Base-by-base conservation (phyloP, 2,797 vertebrate species). In the Pampus argenteus region DNA sequence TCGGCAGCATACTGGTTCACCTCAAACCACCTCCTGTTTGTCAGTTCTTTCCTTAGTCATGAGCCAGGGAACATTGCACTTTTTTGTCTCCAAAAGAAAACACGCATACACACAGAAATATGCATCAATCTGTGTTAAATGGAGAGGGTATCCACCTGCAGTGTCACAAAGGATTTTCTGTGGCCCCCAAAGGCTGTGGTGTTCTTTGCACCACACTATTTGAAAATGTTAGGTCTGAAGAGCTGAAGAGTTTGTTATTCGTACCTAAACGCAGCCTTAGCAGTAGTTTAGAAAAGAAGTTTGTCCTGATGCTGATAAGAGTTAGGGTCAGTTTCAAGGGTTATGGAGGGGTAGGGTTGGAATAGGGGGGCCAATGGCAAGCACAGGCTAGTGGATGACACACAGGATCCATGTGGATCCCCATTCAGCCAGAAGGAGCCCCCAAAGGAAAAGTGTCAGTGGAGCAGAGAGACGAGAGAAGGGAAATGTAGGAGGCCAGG, bases 11-110 rank as follows among this genome's bases (percentile, higher is more conserved):
- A 14, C 58, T 51, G 66, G 64, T 84, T 67, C 52, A 68, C 87
- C 89, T 85, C 88, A 89, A 85, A 87, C 88, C 83, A 88, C 87
- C 90, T 91, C 83, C 81, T 89, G 86, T 87, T 87, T 89, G 74
- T 85, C 78, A 60, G 52, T 67, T 79, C 54, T 80, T 71, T 67
- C 71, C 66, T 79, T 56, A 56, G 72, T 78, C 70, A 69, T 61
- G 34, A 66, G 72, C 78, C 78, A 78, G 64, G 59, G 64, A 82
- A 65, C 51, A 62, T 51, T 66, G 66, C 70, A 71, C 51, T 66
- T 74, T 59, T 78, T 74, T 70, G 68, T 73, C 34, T 31, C 18
- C 22, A 17, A 79, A 74, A 48, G 44, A 72, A 78, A 70, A 64
- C 22, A 66, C 50, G 59, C 60, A 71, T 28, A 42, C 25, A 51